A percentile compares a stretch with the other conserved stretches of the same genome.
Evolutionary conservation across 2,797 vertebrate genomes (phyloP).

Genomic region (Oophaga sylvatica): DNA sequence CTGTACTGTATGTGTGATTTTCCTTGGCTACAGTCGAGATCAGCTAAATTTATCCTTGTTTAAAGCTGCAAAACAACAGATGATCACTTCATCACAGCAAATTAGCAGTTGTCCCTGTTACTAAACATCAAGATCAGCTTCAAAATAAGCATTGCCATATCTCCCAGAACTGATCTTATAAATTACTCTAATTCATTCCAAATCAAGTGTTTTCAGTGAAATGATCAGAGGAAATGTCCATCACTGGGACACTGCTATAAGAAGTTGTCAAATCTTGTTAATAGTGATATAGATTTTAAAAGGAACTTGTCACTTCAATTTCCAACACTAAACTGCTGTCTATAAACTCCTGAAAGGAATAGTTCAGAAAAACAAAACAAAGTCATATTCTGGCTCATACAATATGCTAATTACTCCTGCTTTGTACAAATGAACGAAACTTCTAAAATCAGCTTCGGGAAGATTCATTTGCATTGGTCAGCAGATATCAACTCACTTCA

Average conservation of each 20-base stretch:
- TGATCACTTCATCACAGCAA: conserved; percentile 9
- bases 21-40: not conserved
- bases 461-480: no score
- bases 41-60: conserved; percentile 10
- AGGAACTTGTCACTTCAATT: not conserved
- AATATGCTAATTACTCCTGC: no score
- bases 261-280: not conserved
- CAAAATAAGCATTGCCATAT: not conserved
- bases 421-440: no score
- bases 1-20: not conserved
- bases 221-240: not conserved
- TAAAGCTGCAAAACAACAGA: conserved; percentile 21
- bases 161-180: not conserved
- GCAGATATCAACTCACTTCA: no score
- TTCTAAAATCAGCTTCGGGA: no score
- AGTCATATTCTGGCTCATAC: no score
- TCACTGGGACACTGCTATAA: not conserved
- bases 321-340: no score
- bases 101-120: conserved; percentile 10
- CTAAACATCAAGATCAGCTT: not conserved
- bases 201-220: not conserved
- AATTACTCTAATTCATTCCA: not conserved
- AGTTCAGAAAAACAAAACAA: not conserved
- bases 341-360: not conserved
- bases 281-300: not conserved